phyloP scores from a whole-genome alignment of 2,113 vertebrate species.

The Picathartes gymnocephalus region DNA sequence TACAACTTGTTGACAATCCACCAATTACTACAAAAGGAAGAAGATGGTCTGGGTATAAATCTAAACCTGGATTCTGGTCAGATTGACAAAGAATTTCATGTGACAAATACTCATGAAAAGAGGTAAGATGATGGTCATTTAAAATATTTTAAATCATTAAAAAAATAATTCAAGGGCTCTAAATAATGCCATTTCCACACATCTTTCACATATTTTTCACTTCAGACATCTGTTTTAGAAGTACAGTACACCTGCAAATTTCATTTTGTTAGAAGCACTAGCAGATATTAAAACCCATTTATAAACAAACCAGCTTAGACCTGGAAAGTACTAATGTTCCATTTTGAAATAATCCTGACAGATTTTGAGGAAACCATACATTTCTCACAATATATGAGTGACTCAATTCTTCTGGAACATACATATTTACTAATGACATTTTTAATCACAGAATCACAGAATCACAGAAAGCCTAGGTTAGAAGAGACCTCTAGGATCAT shows the following conservation, averaged over 20 bases:
- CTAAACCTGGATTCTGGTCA: background rate
- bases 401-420: background rate
- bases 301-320: background rate
- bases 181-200: background rate
- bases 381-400: background rate
- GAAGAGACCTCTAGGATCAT: too few species aligned
- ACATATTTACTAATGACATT: background rate
- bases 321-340: background rate
- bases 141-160: background rate
- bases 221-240: background rate
- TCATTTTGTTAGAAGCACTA: background rate
- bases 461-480: too few species aligned
- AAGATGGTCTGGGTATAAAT: background rate
- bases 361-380: background rate
- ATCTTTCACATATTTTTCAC: background rate
- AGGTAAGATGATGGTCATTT: background rate
- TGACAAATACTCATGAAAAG: background rate
- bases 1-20: background rate
- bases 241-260: background rate
- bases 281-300: background rate
- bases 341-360: background rate
- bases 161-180: background rate
- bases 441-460: too few species aligned
- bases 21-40: background rate
- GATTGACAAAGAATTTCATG: background rate